Evolutionary conservation across 2,888 invertebrate species (phyloP).

Genomic region (Mimachlamys varia): DNA sequence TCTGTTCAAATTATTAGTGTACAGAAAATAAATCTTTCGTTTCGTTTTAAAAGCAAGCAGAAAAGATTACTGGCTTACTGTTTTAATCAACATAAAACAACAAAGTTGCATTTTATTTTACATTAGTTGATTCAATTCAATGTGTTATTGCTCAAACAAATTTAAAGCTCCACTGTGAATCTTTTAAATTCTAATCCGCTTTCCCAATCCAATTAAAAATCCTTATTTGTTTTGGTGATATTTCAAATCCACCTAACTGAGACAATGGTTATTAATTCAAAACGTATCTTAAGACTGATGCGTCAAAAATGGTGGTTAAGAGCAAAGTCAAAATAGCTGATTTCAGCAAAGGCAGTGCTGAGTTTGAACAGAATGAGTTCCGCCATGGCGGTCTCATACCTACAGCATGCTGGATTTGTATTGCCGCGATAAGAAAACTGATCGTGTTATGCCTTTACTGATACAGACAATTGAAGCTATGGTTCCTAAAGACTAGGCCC

Average conservation of each 20-base stretch:
- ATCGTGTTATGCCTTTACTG: neutral
- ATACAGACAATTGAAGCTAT: neutral
- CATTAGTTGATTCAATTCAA: neutral
- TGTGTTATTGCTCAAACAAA: neutral
- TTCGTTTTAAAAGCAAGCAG: neutral
- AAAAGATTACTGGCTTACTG: neutral
- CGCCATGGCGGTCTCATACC: neutral
- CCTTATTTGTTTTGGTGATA: neutral
- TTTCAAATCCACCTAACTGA: neutral
- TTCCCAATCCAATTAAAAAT: neutral
- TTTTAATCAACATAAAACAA: conserved; percentile 10
- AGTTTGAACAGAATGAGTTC: neutral
- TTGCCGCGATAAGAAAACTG: neutral
- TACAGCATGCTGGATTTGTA: neutral
- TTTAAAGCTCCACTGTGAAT: neutral
- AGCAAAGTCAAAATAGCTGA: neutral
- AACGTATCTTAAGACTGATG: neutral
- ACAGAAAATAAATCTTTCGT: neutral
- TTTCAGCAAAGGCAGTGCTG: neutral
- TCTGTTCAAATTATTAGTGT: neutral
- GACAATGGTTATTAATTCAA: neutral
- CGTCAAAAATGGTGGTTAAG: neutral
- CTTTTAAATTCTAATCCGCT: neutral
- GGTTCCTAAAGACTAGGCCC: neutral
- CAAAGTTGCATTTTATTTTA: neutral